Percentiles rank a stretch among this genome's conserved stretches.
These are phyloP conservation scores for Brachionus plicatilis DNA, from an alignment of 1,140 invertebrate species.

Conservation along the genomic window DNA sequence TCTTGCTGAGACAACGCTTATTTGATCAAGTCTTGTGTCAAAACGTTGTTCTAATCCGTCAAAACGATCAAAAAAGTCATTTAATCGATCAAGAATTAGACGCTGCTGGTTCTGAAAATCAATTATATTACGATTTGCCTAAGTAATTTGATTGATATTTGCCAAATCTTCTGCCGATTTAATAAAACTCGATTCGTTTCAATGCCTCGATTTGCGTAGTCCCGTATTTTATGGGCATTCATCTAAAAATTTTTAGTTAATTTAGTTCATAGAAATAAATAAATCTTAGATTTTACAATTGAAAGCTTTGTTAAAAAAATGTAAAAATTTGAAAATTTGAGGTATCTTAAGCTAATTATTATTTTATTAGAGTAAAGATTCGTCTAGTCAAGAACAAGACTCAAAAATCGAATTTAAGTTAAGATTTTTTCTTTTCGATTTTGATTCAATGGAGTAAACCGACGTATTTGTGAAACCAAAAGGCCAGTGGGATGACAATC, in stretches of 20 bases:
- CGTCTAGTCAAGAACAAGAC: too few species aligned
- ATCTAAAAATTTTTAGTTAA: background rate
- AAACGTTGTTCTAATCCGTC: background rate
- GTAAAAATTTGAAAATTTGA: too few species aligned
- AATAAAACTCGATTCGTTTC: background rate
- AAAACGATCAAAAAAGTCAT: background rate
- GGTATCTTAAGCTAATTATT: too few species aligned
- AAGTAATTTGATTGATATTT: background rate
- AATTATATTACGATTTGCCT: background rate
- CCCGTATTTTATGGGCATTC: background rate
- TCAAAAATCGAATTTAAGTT: too few species aligned
- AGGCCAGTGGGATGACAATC: too few species aligned
- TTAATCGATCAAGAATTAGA: background rate
- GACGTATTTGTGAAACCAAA: too few species aligned
- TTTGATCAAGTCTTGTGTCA: background rate
- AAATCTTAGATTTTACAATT: too few species aligned
- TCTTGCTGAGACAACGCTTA: background rate
- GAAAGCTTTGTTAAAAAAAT: too few species aligned
- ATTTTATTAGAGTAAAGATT: too few species aligned
- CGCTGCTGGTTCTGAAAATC: background rate
- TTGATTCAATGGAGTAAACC: too few species aligned
- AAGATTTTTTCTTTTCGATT: too few species aligned
- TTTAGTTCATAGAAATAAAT: too few species aligned
- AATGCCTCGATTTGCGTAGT: background rate
- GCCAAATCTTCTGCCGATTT: background rate